Evolutionary conservation across 92 coral and sea anemone genomes (phyloP), one percentile per base, ranked within the genome.

Genomic region (Phenganax subtilis): DNA sequence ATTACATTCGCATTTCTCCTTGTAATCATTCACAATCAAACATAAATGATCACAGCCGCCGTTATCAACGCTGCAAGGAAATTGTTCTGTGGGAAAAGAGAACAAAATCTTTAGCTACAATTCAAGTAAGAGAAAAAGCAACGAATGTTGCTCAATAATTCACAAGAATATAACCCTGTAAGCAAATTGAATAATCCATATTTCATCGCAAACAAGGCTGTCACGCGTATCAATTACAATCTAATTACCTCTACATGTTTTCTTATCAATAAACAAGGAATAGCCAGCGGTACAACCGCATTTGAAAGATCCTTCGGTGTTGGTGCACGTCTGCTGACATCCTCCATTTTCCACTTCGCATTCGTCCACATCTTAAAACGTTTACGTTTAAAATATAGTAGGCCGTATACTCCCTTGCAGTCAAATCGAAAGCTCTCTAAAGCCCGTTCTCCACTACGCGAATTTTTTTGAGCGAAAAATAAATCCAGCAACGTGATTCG

Each of bases 271-370:
- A 28, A 72, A 62, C 61, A 85, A 68, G 25, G 53, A 76, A 51
- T 80, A 64, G 15, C 88, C 88, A 55, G 65, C 64, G 20, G 69
- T 72, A 61, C 88, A 85, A 52, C 80, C 61, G 62, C 88, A 85
- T 54, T 76, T 54, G 56, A 73, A 74, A 6, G 81, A 77, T 12
- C 88, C 88, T 44, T 57, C 70, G 6, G 85, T 80, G 65, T 85
- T 85, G 64, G 72, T 81, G 37, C 88, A 85, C 20, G 57, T 72
- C 66, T 85, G 85, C 54, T 70, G 75, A 31, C 88, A 85, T 7
- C 88, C 88, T 9, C 88, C 88, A 55, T 85, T 85, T 30, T 71
- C 64, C 10, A 54, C 55, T 17, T 70, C 15, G 31, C 88, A 85
- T 65, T 85, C 88, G 56, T 85, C 75, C 15, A 53, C 65, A 51